Conservation (phyloP, 1,140 invertebrate species). For the Ostrea edulis region DNA sequence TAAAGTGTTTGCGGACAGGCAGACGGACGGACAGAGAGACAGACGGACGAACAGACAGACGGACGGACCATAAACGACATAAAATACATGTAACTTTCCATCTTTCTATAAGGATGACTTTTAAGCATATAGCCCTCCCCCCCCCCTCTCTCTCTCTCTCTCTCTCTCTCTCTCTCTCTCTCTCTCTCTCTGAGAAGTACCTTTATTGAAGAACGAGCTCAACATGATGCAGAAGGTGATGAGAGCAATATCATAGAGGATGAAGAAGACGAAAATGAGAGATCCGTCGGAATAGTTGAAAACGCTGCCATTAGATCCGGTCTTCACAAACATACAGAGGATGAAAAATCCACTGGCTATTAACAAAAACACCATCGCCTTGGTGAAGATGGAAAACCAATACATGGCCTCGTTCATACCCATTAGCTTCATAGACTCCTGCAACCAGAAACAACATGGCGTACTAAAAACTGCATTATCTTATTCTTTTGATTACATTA, state of each 20-base stretch:
- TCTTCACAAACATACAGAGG: conserved; percentile 75
- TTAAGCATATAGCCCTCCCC: no score
- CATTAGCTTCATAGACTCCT: conserved; percentile 95
- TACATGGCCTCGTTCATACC: conserved; percentile 90
- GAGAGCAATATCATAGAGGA: conserved; percentile 81
- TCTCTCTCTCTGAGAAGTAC: conserved; percentile 69
- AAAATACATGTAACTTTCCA: no score
- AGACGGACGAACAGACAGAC: no score
- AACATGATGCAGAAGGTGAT: conserved; percentile 82
- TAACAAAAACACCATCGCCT: conserved; percentile 86
- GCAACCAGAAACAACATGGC: neutral
- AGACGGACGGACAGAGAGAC: no score
- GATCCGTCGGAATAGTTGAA: conserved; percentile 79
- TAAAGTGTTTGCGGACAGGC: no score
- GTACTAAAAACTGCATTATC: no score
- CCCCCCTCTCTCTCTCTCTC: no score
- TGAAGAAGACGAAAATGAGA: conserved; percentile 81
- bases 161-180: no score
- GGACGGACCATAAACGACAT: no score
- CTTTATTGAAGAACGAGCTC: conserved; percentile 82
- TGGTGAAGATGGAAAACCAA: conserved; percentile 91
- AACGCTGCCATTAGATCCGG: conserved; percentile 69
- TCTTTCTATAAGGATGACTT: no score
- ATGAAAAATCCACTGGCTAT: conserved; percentile 82
- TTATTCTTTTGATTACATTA: no score